These are phyloP conservation scores for Odontamblyopus lacepedii DNA, from an alignment of 2,797 vertebrate species.

Conservation along the genomic window DNA sequence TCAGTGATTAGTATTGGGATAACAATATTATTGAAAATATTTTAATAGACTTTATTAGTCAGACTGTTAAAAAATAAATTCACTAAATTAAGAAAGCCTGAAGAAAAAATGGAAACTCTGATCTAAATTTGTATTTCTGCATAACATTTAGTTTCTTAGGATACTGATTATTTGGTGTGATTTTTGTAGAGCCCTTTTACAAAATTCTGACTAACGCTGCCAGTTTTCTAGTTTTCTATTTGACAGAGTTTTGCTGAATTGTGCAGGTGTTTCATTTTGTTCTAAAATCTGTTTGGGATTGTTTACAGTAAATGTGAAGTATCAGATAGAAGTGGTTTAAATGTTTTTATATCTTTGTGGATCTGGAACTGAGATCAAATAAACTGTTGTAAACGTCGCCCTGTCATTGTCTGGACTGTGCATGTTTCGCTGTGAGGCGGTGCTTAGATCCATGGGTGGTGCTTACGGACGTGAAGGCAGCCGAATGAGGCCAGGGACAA, in stretches of 20 bases:
- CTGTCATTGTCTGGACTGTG: not conserved
- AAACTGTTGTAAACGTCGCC: slow-evolving; percentile 48
- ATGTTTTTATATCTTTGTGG: slow-evolving; percentile 51
- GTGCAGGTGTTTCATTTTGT: slow-evolving; percentile 21
- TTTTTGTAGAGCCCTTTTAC: too few relatives aligned
- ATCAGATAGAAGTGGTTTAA: slow-evolving; percentile 44
- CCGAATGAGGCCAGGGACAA: slow-evolving; percentile 5
- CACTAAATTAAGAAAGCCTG: too few relatives aligned
- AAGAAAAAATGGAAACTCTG: too few relatives aligned
- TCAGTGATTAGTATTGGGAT: not conserved
- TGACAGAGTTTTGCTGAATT: not conserved
- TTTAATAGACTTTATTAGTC: too few relatives aligned
- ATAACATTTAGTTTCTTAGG: too few relatives aligned
- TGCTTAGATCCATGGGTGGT: not conserved
- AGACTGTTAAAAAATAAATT: too few relatives aligned
- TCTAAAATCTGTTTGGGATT: slow-evolving; percentile 29
- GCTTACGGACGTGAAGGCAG: too few relatives aligned
- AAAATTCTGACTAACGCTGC: not conserved
- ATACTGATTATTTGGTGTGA: too few relatives aligned
- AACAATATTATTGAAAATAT: too few relatives aligned
- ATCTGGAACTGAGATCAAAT: slow-evolving; percentile 48
- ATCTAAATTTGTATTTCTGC: too few relatives aligned
- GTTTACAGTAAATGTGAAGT: slow-evolving; percentile 54
- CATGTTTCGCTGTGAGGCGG: not conserved
- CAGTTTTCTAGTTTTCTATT: not conserved